phyloP scores from a whole-genome alignment of 2,888 invertebrate species.

The Tachina grossa region DNA sequence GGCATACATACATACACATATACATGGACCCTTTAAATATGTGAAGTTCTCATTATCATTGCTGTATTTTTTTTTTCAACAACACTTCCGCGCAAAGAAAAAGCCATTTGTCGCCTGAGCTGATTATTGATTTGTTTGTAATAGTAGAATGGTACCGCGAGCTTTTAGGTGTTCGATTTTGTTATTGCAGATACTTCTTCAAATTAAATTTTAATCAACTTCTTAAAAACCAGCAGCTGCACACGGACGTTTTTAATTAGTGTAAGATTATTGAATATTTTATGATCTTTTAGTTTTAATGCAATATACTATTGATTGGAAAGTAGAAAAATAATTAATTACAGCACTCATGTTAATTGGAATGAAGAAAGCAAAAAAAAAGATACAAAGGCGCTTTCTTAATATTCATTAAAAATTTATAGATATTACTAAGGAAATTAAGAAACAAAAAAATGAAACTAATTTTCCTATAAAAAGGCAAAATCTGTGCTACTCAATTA shows the following conservation, averaged over 20 bases:
- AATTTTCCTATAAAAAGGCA: no score
- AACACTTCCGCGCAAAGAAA: neutral
- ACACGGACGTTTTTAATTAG: neutral
- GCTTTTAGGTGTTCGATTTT: neutral
- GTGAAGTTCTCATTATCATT: neutral
- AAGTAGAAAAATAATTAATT: neutral
- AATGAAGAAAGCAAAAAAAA: neutral
- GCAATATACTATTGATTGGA: constrained; percentile 23
- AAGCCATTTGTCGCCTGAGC: neutral
- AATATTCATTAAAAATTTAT: no score
- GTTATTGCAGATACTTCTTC: neutral
- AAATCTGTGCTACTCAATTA: neutral
- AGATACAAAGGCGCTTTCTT: no score
- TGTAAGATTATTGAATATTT: neutral
- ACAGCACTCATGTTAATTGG: constrained; percentile 7
- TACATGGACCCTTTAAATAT: no score
- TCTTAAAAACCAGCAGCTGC: neutral
- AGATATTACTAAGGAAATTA: no score
- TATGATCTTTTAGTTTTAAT: constrained; percentile 19
- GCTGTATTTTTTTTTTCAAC: neutral
- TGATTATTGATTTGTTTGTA: constrained; percentile 31
- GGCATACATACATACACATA: no score
- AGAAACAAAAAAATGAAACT: neutral
- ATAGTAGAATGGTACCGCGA: neutral
- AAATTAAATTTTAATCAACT: constrained; percentile 15